A percentile compares a stretch with the other conserved stretches of the same genome.
Conservation (phyloP, 2,113 vertebrate species). For the Montifringilla adamsi region DNA sequence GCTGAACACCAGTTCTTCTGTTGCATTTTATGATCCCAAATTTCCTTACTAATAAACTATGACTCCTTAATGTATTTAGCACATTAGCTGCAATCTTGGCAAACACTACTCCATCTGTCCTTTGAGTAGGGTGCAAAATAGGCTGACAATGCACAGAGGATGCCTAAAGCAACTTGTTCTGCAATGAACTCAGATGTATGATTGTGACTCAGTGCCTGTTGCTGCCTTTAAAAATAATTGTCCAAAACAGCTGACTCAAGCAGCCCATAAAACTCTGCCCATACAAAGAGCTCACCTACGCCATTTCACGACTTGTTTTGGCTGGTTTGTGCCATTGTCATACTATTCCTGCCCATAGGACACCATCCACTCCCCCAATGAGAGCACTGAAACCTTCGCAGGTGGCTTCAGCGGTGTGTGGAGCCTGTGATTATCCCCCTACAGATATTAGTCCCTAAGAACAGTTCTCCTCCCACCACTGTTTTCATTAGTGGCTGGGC, state of each 20-base stretch:
- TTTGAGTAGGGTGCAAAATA: conserved; percentile 10
- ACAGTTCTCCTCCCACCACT: not conserved
- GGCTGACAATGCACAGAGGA: not conserved
- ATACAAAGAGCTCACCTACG: not conserved
- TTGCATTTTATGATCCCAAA: conserved; percentile 26
- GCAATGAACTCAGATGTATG: not conserved
- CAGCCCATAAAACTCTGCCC: not conserved
- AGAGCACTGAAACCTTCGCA: not conserved
- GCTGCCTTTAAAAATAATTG: conserved; percentile 1
- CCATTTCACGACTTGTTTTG: not conserved
- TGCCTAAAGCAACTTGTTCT: conserved; percentile 30
- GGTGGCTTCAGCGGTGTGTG: not conserved
- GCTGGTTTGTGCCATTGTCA: not conserved
- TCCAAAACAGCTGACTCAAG: conserved; percentile 52
- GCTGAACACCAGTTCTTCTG: conserved; percentile 33
- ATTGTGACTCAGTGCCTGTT: conserved; percentile 14
- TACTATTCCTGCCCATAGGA: not conserved
- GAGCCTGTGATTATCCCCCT: not conserved
- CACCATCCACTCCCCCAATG: not conserved
- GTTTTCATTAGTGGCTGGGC: not conserved
- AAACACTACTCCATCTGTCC: not conserved
- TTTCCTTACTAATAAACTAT: conserved; percentile 37
- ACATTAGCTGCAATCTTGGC: not conserved
- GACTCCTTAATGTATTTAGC: conserved; percentile 3
- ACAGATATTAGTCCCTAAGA: not conserved